A percentile compares a stretch with the other conserved stretches of the same genome.
Evolutionary conservation across 2,797 vertebrate species (phyloP).

Genomic region (Nothura maculosa): DNA sequence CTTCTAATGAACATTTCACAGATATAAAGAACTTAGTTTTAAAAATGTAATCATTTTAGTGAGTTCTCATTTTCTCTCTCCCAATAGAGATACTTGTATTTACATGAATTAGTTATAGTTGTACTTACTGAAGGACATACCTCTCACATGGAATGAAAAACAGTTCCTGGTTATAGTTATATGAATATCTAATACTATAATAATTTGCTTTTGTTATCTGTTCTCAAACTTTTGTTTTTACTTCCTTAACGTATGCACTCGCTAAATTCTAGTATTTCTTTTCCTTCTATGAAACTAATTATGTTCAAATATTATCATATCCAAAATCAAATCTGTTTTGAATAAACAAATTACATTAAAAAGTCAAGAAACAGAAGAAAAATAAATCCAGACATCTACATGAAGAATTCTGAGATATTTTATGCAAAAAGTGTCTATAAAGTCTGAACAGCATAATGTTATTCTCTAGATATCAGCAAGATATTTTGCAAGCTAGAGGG

Average conservation of each 20-base stretch:
- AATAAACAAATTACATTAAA: background rate
- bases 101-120: background rate
- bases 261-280: background rate
- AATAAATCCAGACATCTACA: background rate
- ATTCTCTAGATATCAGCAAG: background rate
- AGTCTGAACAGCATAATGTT: background rate
- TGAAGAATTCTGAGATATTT: background rate
- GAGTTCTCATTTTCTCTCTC: background rate
- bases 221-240: background rate
- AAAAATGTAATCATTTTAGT: background rate
- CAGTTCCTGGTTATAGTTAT: background rate
- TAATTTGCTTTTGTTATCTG: background rate
- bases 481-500: background rate
- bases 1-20: background rate
- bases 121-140: background rate
- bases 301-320: background rate
- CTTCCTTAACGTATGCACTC: background rate
- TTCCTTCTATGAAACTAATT: background rate
- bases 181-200: background rate
- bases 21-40: background rate
- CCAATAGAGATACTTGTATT: background rate
- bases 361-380: background rate
- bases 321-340: background rate
- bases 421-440: background rate
- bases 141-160: background rate